A percentile compares a stretch with the other conserved stretches of the same genome.
phyloP scores from a whole-genome alignment of 2,797 vertebrate genomes.

The Benthosema pterotum region DNA sequence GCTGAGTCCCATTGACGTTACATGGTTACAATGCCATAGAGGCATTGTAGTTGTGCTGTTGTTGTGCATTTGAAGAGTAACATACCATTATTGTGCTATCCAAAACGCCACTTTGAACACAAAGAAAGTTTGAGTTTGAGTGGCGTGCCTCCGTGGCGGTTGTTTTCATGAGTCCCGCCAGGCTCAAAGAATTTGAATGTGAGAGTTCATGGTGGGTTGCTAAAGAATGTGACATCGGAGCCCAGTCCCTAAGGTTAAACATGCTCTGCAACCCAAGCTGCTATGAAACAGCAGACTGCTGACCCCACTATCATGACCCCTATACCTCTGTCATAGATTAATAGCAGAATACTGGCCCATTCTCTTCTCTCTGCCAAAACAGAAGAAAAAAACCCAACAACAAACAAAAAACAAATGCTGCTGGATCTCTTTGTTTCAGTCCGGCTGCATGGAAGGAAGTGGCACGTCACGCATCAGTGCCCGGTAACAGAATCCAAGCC shows the following conservation, averaged over 20 bases:
- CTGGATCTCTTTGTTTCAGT: conserved; percentile 67
- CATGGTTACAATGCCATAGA: no score
- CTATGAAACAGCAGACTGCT: conserved; percentile 73
- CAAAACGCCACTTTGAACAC: background rate
- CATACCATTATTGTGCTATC: background rate
- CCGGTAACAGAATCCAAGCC: conserved; percentile 35
- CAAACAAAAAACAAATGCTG: no score
- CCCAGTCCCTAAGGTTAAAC: conserved; percentile 59
- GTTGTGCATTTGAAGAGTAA: no score
- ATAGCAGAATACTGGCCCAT: conserved; percentile 52
- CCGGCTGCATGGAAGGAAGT: conserved; percentile 41
- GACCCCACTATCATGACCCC: conserved; percentile 62
- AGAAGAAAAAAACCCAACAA: no score
- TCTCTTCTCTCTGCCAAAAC: conserved; percentile 54
- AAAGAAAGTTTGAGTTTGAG: background rate
- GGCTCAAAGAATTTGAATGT: conserved; percentile 35
- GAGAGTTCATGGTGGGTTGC: conserved; percentile 23
- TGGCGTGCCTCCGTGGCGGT: conserved; percentile 15
- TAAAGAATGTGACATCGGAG: conserved; percentile 68
- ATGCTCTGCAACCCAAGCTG: conserved; percentile 69
- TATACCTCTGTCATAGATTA: conserved; percentile 66
- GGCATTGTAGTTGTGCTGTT: no score
- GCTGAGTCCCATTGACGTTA: no score
- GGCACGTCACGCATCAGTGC: conserved; percentile 33
- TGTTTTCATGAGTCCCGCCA: conserved; percentile 24